Base-by-base conservation (phyloP, 2,888 invertebrate species). In the Pseudococcus viburni region DNA sequence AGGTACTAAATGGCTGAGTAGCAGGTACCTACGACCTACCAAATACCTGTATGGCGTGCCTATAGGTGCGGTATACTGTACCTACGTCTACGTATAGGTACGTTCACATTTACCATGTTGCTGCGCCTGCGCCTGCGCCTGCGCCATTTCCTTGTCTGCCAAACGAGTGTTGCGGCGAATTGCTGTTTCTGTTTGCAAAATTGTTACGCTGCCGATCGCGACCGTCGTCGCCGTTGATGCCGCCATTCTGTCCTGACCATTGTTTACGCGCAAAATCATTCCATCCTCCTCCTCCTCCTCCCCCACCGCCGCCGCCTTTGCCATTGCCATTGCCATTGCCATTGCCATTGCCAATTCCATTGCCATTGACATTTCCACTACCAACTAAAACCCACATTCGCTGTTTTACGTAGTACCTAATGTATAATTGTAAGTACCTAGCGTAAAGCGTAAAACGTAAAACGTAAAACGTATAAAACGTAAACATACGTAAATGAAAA, bases 101-200 rank as follows among this genome's bases (percentile, higher is more conserved):
- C n/a, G n/a, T n/a, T n/a, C n/a, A 33, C 26, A 33, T 33, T 51
- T 51, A 15, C 51, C 51, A 51, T 19, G n/a, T 19, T 3, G 15
- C 42, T 17, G 19, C 42, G 11, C 12, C 83, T n/a, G 83, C 39
- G 12, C 11, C 73, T 12, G 15, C 77, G 77, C 26, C n/a, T 6
- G 77, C 33, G 77, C 73, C 33, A n/a, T 73, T 73, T 73, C 73
- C 73, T 12, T 73, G 73, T 15, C n/a, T n/a, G 22, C 19, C 26
- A 33, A 26, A 6, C 12, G 2, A 5, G 12, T 73, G 15, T 73
- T 73, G 73, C 11, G 22, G 26, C 26, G 26, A 33, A 22, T 33
- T 73, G 12, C 22, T 11, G 3, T 33, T 33, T 33, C 26, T 33
- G 73, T 3, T n/a, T 12, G 73, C 22, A n/a, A 22, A 73, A 26